Conservation (phyloP, 2,113 vertebrate species). For the Dipodomys merriami region DNA sequence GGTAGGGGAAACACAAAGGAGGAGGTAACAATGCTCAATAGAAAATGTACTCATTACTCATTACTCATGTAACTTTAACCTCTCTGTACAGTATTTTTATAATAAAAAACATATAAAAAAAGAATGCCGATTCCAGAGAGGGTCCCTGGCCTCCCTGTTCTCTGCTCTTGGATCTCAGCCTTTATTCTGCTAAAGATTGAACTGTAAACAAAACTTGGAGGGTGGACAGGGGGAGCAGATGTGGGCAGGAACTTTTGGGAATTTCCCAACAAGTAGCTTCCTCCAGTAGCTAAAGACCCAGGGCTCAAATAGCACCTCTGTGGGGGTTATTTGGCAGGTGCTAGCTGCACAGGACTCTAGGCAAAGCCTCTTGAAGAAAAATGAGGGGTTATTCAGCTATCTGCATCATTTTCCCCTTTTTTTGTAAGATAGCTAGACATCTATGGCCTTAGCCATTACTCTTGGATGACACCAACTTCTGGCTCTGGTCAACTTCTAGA, state of each 20-base stretch:
- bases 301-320: slow-evolving; percentile 40
- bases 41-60: too few relatives aligned
- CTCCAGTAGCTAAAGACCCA: slow-evolving; percentile 61
- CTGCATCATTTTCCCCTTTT: background rate
- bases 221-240: slow-evolving; percentile 55
- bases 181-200: slow-evolving; percentile 50
- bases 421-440: slow-evolving; percentile 36
- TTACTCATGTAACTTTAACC: too few relatives aligned
- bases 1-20: too few relatives aligned
- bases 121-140: slow-evolving; percentile 36
- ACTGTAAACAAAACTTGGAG: slow-evolving; percentile 75
- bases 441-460: background rate
- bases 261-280: slow-evolving; percentile 66
- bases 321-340: slow-evolving; percentile 43
- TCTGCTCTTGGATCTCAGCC: slow-evolving; percentile 45
- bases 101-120: background rate
- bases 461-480: background rate
- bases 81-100: too few relatives aligned
- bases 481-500: slow-evolving; percentile 33
- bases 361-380: slow-evolving; percentile 60
- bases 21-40: too few relatives aligned
- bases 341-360: slow-evolving; percentile 17
- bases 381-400: background rate
- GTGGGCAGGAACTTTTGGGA: slow-evolving; percentile 62
- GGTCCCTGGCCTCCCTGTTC: slow-evolving; percentile 49